Evolutionary conservation across 2,888 invertebrate species (phyloP), one percentile per base, ranked within the genome.

Genomic region (Entomobrya multifasciata): DNA sequence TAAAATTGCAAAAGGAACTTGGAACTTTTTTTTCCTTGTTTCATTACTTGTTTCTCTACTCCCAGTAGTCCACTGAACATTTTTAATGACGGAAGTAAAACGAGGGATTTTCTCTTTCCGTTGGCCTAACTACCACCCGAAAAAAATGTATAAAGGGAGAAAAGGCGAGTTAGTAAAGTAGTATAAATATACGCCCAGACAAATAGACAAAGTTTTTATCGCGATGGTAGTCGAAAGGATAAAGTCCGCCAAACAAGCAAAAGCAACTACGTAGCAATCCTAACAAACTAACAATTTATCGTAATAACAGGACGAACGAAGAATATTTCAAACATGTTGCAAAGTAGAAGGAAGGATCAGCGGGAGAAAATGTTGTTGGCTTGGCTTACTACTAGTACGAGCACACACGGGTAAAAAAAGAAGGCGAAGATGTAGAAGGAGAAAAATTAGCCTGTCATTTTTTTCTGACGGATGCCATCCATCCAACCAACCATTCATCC

Each of bases 401-500:
- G n/a, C n/a, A n/a, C n/a, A n/a, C n/a, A n/a, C n/a, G n/a, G n/a
- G n/a, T n/a, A n/a, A n/a, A n/a, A n/a, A n/a, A n/a, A n/a, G n/a
- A n/a, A n/a, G n/a, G n/a, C n/a, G n/a, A n/a, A n/a, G n/a, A n/a
- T n/a, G n/a, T n/a, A n/a, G n/a, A n/a, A n/a, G n/a, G n/a, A n/a
- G n/a, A n/a, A n/a, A n/a, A n/a, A n/a, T n/a, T n/a, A 47, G 60
- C 30, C 55, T 41, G 30, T 65, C 65, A 27, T 65, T 79, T 79
- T 55, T 27, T 60, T n/a, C 27, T 60, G 81, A 81, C 60, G 81
- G 47, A 70, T 72, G 72, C 72, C 81, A 72, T 81, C 52, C 81
- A 81, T 80, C 55, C n/a, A n/a, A n/a, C n/a, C n/a, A n/a, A n/a
- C n/a, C 67, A 67, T 72, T 72, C 81, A 81, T 60, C 81, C 81